Conservation (phyloP, 2,797 vertebrate genomes). For the Natrix natrix region DNA sequence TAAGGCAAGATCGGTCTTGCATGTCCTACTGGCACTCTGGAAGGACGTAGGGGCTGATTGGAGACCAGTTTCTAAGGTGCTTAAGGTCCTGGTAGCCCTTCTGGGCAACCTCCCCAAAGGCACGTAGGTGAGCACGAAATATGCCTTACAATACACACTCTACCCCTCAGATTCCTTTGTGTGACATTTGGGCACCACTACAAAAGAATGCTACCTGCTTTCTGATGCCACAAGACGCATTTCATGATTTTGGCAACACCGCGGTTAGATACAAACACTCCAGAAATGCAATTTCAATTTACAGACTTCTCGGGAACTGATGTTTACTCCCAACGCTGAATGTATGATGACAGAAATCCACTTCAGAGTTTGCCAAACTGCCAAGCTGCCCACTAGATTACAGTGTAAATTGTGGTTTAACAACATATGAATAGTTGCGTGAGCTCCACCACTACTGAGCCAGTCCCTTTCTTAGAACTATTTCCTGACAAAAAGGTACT, state of each 20-base stretch:
- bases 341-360: background rate
- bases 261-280: background rate
- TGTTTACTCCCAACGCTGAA: background rate
- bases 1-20: background rate
- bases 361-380: background rate
- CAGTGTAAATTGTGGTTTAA: background rate
- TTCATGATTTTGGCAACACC: background rate
- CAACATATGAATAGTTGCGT: background rate
- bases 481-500: background rate
- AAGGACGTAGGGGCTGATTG: background rate
- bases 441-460: background rate
- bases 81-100: background rate
- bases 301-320: background rate
- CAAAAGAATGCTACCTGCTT: background rate
- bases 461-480: background rate
- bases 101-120: background rate
- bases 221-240: background rate
- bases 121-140: background rate
- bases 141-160: background rate
- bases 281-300: background rate
- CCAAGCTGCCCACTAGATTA: background rate
- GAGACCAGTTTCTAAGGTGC: background rate
- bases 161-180: background rate
- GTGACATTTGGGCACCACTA: background rate
- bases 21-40: background rate